Evolutionary conservation across 2,888 invertebrate species (phyloP).

Genomic region (Sialis lutaria): DNA sequence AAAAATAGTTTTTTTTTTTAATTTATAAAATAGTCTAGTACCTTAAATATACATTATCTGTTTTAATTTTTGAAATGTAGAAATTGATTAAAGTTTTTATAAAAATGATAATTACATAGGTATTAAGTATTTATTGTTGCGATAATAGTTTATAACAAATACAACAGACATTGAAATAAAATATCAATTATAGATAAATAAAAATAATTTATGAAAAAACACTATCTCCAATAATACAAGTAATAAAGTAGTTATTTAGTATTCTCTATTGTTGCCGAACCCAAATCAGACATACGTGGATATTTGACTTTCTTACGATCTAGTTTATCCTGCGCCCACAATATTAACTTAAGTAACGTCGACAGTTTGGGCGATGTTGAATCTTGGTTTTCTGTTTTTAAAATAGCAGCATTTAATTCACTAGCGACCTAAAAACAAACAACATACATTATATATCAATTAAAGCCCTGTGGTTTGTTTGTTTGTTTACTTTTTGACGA

Average conservation of each 20-base stretch:
- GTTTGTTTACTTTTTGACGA: slow-evolving; percentile 59
- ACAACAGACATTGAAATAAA: too few species aligned
- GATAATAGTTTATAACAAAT: too few species aligned
- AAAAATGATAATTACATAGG: too few species aligned
- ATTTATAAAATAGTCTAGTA: too few species aligned
- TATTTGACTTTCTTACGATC: slow-evolving; percentile 91
- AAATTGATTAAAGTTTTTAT: too few species aligned
- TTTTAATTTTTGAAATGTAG: too few species aligned
- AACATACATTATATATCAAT: not conserved
- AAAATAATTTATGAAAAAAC: too few species aligned
- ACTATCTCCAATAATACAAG: not conserved
- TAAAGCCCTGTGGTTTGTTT: not conserved
- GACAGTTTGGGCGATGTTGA: slow-evolving; percentile 83
- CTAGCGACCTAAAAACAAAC: slow-evolving; percentile 63
- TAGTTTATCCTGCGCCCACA: slow-evolving; percentile 92
- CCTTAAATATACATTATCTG: too few species aligned
- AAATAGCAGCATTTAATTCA: slow-evolving; percentile 93
- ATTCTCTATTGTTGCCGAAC: slow-evolving; percentile 64
- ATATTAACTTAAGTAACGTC: slow-evolving; percentile 75
- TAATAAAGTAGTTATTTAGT: slow-evolving; percentile 36
- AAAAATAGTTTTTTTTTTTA: too few species aligned
- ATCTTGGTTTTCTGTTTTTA: slow-evolving; percentile 84
- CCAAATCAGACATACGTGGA: slow-evolving; percentile 87
- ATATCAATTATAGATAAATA: too few species aligned
- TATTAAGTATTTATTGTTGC: too few species aligned